phyloP scores from a whole-genome alignment of 2,113 vertebrate species.

The Hemichromis elongatus region DNA sequence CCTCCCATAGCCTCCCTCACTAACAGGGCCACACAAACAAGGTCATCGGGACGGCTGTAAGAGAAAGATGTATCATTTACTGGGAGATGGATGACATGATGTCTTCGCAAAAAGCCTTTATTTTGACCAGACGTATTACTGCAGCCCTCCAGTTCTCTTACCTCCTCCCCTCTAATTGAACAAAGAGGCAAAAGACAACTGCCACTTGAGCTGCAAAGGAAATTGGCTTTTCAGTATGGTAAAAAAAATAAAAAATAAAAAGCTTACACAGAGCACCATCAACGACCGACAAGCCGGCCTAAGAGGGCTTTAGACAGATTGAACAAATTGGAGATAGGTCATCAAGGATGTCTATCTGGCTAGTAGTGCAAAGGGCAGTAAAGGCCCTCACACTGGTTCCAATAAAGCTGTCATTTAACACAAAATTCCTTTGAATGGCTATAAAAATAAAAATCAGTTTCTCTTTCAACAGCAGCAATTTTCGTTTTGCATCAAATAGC shows the following conservation, averaged over 20 bases:
- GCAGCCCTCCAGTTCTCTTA: conserved; percentile 29
- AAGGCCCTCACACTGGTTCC: not conserved
- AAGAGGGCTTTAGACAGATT: conserved; percentile 28
- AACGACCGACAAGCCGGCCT: not conserved
- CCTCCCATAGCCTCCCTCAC: conserved; percentile 31
- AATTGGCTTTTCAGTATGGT: conserved; percentile 58
- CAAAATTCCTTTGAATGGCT: not conserved
- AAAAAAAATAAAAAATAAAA: not conserved
- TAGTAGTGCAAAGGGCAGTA: conserved; percentile 15
- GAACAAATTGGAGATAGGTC: conserved; percentile 42
- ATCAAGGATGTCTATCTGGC: conserved; percentile 22
- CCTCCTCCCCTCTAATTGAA: conserved; percentile 58
- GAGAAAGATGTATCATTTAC: conserved; percentile 72
- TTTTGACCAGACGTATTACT: conserved; percentile 65
- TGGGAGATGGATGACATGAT: conserved; percentile 66
- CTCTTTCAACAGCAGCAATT: not conserved
- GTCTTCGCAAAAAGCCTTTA: conserved; percentile 65
- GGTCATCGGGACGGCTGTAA: conserved; percentile 62
- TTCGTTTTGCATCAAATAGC: not conserved
- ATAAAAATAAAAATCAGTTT: not conserved
- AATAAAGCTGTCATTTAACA: not conserved
- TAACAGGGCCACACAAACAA: conserved; percentile 70
- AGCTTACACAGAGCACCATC: conserved; percentile 8
- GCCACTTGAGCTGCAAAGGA: conserved; percentile 60
- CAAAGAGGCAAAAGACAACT: conserved; percentile 66